Evolutionary conservation across 2,888 invertebrate genomes (phyloP), one percentile per base, ranked within the genome.

Genomic region (Trichacis sp.): DNA sequence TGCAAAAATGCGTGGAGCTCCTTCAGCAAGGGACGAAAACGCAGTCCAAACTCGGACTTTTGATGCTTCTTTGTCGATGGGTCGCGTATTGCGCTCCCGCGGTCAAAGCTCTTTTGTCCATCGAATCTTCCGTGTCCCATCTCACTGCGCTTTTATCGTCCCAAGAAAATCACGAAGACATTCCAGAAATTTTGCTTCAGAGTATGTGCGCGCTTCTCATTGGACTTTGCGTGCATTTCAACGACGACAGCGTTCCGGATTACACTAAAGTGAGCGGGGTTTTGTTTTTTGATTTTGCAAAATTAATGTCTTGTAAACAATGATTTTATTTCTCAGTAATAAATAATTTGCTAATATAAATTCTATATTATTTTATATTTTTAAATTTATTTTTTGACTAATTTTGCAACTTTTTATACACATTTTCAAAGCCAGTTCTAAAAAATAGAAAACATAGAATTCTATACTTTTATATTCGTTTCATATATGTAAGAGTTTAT

Each of bases 11-110:
- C 77, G 91, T 93, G 3, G 88, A 91, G 76, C 88, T 95, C 68
- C 85, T 98, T 63, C 95, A 96, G 80, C 94, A 93, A 83, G 91
- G 93, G 12, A 90, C 89, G 15, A 92, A 93, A 80, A 84, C 93
- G 30, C 95, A 95, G 82, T 90, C 93, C 30, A 91, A 94, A 88
- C 89, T 98, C 48, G 97, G 96, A 0, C 87, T 98, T 2, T 87
- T 99, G 46, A 97, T 97, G 92, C 86, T 99, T 66, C 86, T 99
- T 24, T 90, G 93, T 9, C 91, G 91, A 60, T 98, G 98, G 98
- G 86, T 94, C 81, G 88, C 92, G 6, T 89, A 93, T 79, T 97
- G 97, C 82, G 89, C 93, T 0, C 83, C 88, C 0, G 96, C 96
- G 0, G 96, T 97, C 2, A 89, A 90, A 70, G 90, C 92, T 8